phyloP scores from a whole-genome alignment of 92 coral and sea anemone species.

The Plumapathes pennacea region DNA sequence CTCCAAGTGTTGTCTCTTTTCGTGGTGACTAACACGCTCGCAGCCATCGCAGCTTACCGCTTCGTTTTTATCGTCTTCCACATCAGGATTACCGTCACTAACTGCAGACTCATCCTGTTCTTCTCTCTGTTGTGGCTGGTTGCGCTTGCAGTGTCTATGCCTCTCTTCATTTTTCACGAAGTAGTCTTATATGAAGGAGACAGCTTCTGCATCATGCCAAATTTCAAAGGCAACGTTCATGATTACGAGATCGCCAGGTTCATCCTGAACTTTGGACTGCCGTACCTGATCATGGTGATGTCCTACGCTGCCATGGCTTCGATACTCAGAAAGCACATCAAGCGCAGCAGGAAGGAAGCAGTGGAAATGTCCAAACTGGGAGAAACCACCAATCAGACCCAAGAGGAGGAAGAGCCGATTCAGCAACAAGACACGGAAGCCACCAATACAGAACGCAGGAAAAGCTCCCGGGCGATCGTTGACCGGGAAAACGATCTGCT shows the following conservation, averaged over 20 bases:
- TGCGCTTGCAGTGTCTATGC: slow-evolving; percentile 16
- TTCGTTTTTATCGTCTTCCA: slow-evolving; percentile 21
- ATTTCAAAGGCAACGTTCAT: slow-evolving; percentile 2
- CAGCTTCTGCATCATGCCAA: no score
- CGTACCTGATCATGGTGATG: slow-evolving; percentile 24
- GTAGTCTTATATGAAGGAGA: slow-evolving; percentile 13
- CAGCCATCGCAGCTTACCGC: slow-evolving; percentile 21
- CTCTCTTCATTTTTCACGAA: slow-evolving; percentile 18
- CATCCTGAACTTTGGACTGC: slow-evolving; percentile 25
- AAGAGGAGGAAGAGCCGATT: slow-evolving; percentile 4
- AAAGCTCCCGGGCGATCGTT: neutral
- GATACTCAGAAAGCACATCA: slow-evolving; percentile 32
- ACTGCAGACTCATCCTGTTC: neutral
- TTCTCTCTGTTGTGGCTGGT: slow-evolving; percentile 18
- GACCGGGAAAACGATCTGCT: slow-evolving; percentile 42
- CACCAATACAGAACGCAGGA: neutral
- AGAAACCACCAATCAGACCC: neutral
- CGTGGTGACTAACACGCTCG: slow-evolving; percentile 18
- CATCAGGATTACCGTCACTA: slow-evolving; percentile 4
- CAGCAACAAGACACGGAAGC: neutral
- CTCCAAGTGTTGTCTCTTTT: slow-evolving; percentile 16
- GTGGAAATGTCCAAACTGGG: slow-evolving; percentile 1
- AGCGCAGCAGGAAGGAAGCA: slow-evolving; percentile 4
- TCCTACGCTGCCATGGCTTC: slow-evolving; percentile 24
- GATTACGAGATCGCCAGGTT: slow-evolving; percentile 5